Evolutionary conservation across 2,113 vertebrate species (phyloP), one percentile per base, ranked within the genome.

Genomic region (Peromyscus californicus): DNA sequence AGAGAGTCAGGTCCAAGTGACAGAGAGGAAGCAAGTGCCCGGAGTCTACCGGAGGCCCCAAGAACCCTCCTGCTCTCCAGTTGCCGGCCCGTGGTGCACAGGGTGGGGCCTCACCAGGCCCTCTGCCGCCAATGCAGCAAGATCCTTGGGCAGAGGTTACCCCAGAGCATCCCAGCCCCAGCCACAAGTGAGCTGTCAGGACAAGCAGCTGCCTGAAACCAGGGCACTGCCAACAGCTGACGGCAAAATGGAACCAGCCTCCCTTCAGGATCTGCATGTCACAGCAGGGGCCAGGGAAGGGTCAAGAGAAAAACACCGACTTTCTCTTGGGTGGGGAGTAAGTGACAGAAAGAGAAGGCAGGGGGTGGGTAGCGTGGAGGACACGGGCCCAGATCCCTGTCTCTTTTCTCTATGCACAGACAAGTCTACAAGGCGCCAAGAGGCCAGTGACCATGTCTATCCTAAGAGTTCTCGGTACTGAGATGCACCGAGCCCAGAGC

Each of bases 381-480:
- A 1, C 70, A 12, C 0, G 2, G n/a, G 4, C 67, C 29, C 24
- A 8, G 91, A 57, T 1, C 0, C 0, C 67, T 1, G 70, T 1
- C 63, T 33, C 76, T n/a, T 72, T 63, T 79, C 61, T 87, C 13
- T 57, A 2, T 69, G 39, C 17, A 45, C 9, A 7, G 26, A 54
- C 17, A 15, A 36, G 48, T 51, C 5, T 24, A 22, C 45, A 36
- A 17, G 31, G 10, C 22, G 13, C 63, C 33, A 33, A 87, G 42
- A 36, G 63, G 45, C 63, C 65, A 69, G 11, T 24, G 29, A 33
- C 42, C 39, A 45, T 1, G 26, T 70, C 45, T 51, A 13, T 54
- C 67, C 33, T 29, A 12, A 26, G 48, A 72, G 33, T 33, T 65
- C 48, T 42, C 3, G 22, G 57, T 29, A 54, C 42, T 8, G 0